These are phyloP conservation scores for Rhyacichthys aspro DNA, from an alignment of 2,797 vertebrate species.

Conservation along the genomic window DNA sequence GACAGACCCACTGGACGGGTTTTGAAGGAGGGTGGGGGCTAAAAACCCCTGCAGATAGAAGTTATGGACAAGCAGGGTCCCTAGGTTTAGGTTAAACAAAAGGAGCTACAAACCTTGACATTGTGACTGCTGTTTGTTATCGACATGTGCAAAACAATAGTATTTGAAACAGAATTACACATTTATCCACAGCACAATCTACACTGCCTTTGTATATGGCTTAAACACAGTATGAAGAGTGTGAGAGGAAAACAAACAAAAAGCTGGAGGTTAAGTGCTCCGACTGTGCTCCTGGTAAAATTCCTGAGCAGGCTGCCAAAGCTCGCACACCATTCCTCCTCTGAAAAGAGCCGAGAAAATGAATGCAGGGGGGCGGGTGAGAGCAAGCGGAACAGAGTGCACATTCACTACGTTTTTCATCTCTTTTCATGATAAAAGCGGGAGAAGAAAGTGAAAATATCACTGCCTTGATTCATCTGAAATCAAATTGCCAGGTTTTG, in stretches of 20 bases:
- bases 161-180: constrained; percentile 7
- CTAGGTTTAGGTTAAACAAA: too few species aligned
- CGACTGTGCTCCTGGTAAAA: constrained; percentile 69
- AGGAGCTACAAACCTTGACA: not conserved
- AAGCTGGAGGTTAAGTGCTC: constrained; percentile 72
- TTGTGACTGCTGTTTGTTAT: too few species aligned
- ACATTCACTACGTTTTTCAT: constrained; percentile 52
- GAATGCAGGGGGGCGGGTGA: constrained; percentile 49
- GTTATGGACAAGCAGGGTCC: not conserved
- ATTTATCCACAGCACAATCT: constrained; percentile 22
- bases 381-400: constrained; percentile 49
- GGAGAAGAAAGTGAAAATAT: constrained; percentile 31
- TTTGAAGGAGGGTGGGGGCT: constrained; percentile 4
- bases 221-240: constrained; percentile 47
- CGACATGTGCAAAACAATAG: constrained; percentile 1
- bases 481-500: constrained; percentile 22
- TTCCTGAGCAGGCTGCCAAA: constrained; percentile 72
- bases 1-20: constrained; percentile 21
- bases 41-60: not conserved
- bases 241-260: constrained; percentile 70
- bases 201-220: too few species aligned
- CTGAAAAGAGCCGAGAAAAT: constrained; percentile 62
- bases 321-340: constrained; percentile 62
- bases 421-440: constrained; percentile 31
- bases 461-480: constrained; percentile 24